Conservation (phyloP, 1,140 invertebrate species). For the Lordiphosa clarofinis region DNA sequence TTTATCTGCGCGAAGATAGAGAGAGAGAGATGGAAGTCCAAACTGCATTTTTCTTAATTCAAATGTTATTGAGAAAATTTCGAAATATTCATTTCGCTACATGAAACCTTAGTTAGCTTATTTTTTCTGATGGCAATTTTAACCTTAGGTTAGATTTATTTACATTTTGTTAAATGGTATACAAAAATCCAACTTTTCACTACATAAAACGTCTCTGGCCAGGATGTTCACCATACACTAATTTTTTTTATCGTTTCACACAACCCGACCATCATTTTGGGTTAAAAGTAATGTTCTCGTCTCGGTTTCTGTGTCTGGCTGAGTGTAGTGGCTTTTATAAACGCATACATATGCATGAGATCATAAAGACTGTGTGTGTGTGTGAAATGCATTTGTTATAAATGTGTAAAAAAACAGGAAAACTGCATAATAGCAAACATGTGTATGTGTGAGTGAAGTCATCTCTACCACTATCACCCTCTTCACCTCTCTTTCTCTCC, state of each 20-base stretch:
- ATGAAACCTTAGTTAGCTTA: no score
- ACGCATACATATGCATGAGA: conserved; percentile 69
- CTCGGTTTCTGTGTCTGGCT: conserved; percentile 10
- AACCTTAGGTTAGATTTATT: no score
- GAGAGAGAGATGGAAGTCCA: not conserved
- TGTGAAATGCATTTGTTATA: conserved; percentile 62
- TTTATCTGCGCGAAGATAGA: conserved; percentile 13
- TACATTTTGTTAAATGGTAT: no score
- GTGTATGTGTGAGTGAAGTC: conserved; percentile 38
- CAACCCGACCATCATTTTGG: conserved; percentile 23
- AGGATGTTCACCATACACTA: conserved; percentile 8
- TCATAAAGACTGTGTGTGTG: conserved; percentile 47
- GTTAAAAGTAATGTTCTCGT: conserved; percentile 25
- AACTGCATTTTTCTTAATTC: not conserved
- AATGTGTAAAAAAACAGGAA: conserved; percentile 51
- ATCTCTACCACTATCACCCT: not conserved
- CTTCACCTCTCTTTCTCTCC: not conserved
- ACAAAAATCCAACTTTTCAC: conserved; percentile 6
- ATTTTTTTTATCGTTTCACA: conserved; percentile 29
- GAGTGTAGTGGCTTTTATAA: conserved; percentile 60
- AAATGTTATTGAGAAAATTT: no score
- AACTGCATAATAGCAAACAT: conserved; percentile 51
- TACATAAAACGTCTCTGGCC: conserved; percentile 11
- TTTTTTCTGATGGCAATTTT: no score
- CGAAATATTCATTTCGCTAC: no score